These are phyloP conservation scores for Sceloporus tristichus DNA, from an alignment of 2,113 vertebrate species.

Conservation along the genomic window DNA sequence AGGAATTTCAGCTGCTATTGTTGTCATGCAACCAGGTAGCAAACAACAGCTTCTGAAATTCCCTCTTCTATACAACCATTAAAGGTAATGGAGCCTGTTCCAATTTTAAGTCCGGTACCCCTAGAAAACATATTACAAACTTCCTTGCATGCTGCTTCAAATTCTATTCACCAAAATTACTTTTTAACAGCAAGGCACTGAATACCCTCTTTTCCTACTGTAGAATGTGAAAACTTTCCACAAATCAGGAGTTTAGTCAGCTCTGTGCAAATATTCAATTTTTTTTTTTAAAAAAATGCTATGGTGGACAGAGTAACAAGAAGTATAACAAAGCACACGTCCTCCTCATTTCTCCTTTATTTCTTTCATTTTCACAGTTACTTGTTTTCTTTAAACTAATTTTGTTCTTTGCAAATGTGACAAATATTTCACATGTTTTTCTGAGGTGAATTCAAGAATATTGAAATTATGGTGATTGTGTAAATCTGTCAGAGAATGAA, in stretches of 20 bases:
- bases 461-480: not conserved
- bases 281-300: too few species aligned
- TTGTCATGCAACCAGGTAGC: too few species aligned
- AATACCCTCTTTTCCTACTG: too few species aligned
- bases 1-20: too few species aligned
- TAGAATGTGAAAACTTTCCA: not conserved
- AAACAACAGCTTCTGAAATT: too few species aligned
- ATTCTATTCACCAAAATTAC: not conserved
- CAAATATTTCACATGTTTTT: not conserved
- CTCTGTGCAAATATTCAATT: not conserved
- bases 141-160: not conserved
- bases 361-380: not conserved
- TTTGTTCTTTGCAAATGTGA: not conserved
- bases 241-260: not conserved
- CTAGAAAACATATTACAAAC: too few species aligned
- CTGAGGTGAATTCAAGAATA: not conserved
- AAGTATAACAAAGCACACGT: not conserved
- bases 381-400: not conserved
- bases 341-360: not conserved
- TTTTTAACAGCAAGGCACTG: too few species aligned
- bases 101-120: too few species aligned
- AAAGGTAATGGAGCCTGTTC: too few species aligned
- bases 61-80: too few species aligned
- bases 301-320: too few species aligned
- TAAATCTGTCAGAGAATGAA: not conserved